These are phyloP conservation scores for Macrosiphum euphorbiae DNA, from an alignment of 2,888 invertebrate genomes.

Conservation along the genomic window DNA sequence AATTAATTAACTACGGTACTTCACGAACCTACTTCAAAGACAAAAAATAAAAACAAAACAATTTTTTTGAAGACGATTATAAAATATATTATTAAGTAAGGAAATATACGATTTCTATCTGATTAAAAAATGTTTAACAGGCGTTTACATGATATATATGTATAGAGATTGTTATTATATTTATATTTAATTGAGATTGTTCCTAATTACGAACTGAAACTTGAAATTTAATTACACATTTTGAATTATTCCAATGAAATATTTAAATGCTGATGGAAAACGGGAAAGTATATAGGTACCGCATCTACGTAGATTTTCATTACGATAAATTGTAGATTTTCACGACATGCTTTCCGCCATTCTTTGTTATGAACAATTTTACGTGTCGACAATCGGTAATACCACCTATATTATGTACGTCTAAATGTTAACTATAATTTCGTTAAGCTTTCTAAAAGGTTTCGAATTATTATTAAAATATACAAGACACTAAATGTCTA, in stretches of 20 bases:
- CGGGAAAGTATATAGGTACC: neutral
- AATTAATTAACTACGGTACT: neutral
- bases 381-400: neutral
- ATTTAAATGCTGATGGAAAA: neutral
- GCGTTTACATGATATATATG: neutral
- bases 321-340: neutral
- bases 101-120: neutral
- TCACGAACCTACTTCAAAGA: neutral
- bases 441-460: neutral
- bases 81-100: neutral
- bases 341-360: neutral
- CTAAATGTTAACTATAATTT: neutral
- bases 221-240: neutral
- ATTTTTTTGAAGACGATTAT: neutral
- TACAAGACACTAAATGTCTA: neutral
- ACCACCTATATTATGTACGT: neutral
- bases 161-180: neutral
- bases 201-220: neutral
- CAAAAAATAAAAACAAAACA: neutral
- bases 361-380: neutral
- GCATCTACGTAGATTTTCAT: neutral
- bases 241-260: neutral
- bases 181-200: neutral
- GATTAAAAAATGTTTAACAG: neutral
- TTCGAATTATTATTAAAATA: neutral